These are phyloP conservation scores for Crotalus tigris DNA, from an alignment of 2,113 vertebrate species.

Conservation along the genomic window DNA sequence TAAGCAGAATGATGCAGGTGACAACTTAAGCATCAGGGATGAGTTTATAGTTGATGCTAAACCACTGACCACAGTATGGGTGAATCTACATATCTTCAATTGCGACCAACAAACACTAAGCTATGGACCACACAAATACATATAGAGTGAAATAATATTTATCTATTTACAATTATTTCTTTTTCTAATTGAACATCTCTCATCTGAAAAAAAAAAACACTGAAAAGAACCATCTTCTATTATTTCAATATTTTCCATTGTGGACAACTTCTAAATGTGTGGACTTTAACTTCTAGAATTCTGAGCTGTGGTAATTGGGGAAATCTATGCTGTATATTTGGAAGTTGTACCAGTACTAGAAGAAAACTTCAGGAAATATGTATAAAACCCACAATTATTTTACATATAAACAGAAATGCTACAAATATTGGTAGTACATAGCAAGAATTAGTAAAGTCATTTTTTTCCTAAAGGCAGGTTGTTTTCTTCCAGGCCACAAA, in stretches of 20 bases:
- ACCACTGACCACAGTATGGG: background rate
- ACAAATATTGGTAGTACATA: background rate
- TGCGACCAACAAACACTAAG: background rate
- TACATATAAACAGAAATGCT: background rate
- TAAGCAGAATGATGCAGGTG: background rate
- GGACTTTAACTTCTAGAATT: background rate
- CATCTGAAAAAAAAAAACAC: background rate
- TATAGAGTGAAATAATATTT: background rate
- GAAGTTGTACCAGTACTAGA: background rate
- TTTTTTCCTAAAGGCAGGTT: background rate
- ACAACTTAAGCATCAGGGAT: background rate
- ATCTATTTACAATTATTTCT: background rate
- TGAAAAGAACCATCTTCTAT: background rate
- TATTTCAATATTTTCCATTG: background rate
- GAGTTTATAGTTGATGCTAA: background rate
- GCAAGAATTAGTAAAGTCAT: background rate
- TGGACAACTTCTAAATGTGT: background rate
- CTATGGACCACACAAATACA: background rate
- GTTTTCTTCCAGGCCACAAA: background rate
- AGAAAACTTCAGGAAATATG: background rate
- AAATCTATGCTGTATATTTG: background rate
- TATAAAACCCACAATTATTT: background rate
- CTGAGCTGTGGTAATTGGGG: background rate
- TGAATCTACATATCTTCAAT: background rate
- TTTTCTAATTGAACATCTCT: background rate